Evolutionary conservation across 1,140 invertebrate species (phyloP), one percentile per base, ranked within the genome.

Genomic region (Drosophila equinoxialis): DNA sequence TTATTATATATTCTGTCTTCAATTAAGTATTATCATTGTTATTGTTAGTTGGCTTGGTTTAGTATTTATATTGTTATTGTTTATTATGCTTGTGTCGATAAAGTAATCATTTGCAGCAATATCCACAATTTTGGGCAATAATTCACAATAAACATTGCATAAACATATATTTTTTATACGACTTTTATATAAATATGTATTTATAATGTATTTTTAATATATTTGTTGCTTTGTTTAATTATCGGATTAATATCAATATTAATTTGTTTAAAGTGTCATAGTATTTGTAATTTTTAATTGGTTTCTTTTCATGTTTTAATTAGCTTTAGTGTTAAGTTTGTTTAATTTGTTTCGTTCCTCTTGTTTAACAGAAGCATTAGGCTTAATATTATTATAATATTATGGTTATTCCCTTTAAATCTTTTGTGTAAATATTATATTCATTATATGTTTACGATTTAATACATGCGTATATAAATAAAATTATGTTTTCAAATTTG

Each of bases 71-170:
- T 68, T 86, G 70, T 74, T 83, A 61, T 71, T 71, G 73, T 80
- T 71, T 79, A 45, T 73, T 65, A 76, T 63, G 55, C 74, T 72
- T 70, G 66, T 69, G 69, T 77, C 20, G 76, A 81, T 87, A 89
- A 89, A 89, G 84, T 89, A 89, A 89, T 89, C 84, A 89, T 89
- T 89, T 89, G 84, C 84, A 81, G 84, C 80, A 75, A 67, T 83
- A 74, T 74, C 84, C 84, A 80, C 58, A 66, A 11, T 51, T 80
- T 65, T 71, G 83, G 83, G 71, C 68, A 41, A 77, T 39, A 60
- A 64, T 73, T 73, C 84, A 78, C 77, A 86, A 51, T 78, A 89
- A 74, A 59, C 57, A 42, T 42, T 66, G 57, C 41, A 58, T 58
- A 35, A 58, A 58, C 69, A 79, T 75, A 77, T 67, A 57, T 61